phyloP scores from a whole-genome alignment of 2,888 invertebrate genomes.

The Trypoxylon attenuatum region DNA sequence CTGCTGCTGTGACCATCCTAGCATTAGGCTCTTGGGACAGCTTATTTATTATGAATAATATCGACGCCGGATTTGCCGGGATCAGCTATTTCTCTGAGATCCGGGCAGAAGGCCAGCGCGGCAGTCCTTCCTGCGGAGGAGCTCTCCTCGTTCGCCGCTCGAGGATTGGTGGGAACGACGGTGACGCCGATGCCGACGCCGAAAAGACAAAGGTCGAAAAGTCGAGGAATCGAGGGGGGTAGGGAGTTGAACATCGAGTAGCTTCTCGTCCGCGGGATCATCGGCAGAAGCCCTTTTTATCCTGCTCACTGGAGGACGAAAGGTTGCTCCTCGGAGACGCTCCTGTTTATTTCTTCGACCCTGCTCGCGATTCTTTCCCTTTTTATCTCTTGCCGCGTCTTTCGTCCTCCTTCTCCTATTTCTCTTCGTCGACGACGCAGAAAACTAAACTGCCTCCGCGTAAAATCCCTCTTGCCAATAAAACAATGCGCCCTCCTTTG shows the following conservation, averaged over 20 bases:
- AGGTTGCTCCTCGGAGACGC: constrained; percentile 16
- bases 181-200: constrained; percentile 18
- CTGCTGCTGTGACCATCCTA: constrained; percentile 3
- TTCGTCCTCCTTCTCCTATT: constrained; percentile 3
- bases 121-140: not conserved
- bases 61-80: constrained; percentile 53
- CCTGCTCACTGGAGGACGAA: constrained; percentile 18
- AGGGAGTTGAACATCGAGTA: constrained; percentile 6
- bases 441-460: constrained; percentile 21
- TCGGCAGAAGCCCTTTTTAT: constrained; percentile 44
- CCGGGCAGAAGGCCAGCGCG: not conserved
- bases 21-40: not conserved
- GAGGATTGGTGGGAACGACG: constrained; percentile 13
- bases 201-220: constrained; percentile 16
- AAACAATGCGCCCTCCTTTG: constrained; percentile 29
- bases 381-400: not conserved
- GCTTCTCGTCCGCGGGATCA: constrained; percentile 28
- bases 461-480: constrained; percentile 21
- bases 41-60: constrained; percentile 62
- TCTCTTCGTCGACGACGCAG: constrained; percentile 5
- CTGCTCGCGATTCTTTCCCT: too few species aligned
- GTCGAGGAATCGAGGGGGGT: not conserved
- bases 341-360: constrained; percentile 43
- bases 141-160: not conserved
- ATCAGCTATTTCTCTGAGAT: not conserved